These are phyloP conservation scores for Callaeas wilsoni DNA, from an alignment of 2,113 vertebrate species.

Conservation along the genomic window DNA sequence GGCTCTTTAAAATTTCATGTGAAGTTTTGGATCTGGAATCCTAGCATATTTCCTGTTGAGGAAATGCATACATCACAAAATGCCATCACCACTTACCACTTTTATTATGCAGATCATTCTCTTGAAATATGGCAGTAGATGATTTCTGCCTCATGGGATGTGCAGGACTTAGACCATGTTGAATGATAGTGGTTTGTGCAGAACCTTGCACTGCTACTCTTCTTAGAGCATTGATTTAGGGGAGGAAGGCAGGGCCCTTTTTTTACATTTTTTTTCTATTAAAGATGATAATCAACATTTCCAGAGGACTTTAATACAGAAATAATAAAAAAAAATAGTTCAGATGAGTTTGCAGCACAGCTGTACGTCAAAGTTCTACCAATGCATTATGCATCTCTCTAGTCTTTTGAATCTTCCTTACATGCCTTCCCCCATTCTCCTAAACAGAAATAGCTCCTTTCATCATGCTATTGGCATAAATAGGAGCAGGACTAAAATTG, in stretches of 20 bases:
- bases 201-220: not conserved
- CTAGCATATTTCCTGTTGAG: not conserved
- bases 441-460: slow-evolving; percentile 8
- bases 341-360: not conserved
- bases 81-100: not conserved
- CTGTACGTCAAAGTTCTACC: slow-evolving; percentile 13
- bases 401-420: not conserved
- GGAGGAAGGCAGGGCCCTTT: not conserved
- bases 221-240: not conserved
- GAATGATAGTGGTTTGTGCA: not conserved
- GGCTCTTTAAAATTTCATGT: slow-evolving; percentile 8
- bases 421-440: not conserved
- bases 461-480: not conserved
- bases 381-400: slow-evolving; percentile 14
- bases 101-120: slow-evolving; percentile 9
- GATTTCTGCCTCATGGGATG: not conserved
- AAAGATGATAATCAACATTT: not conserved
- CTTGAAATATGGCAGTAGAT: not conserved
- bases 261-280: not conserved
- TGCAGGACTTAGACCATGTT: not conserved
- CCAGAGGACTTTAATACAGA: not conserved
- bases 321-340: not conserved
- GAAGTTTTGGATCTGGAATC: not conserved
- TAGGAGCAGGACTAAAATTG: not conserved
- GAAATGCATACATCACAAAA: slow-evolving; percentile 5